These are phyloP conservation scores for Amphiprion clarkii DNA, from an alignment of 2,797 vertebrate species.

Conservation along the genomic window DNA sequence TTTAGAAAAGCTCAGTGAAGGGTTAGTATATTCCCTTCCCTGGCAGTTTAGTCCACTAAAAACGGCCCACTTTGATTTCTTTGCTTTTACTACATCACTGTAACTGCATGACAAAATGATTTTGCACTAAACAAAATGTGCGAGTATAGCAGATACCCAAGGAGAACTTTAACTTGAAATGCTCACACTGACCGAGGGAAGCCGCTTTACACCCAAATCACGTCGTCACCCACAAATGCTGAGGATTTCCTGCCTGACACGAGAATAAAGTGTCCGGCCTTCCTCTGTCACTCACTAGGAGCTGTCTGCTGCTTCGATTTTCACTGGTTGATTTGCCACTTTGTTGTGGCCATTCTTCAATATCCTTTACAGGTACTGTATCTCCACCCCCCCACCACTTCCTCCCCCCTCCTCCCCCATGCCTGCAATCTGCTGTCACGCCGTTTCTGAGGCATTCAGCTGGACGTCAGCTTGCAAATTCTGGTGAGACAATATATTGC, in stretches of 20 bases:
- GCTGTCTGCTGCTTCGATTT: background rate
- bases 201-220: background rate
- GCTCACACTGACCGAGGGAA: background rate
- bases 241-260: background rate
- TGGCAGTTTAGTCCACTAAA: slow-evolving; percentile 19
- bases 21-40: slow-evolving; percentile 17
- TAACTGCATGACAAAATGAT: background rate
- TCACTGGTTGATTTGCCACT: slow-evolving; percentile 14
- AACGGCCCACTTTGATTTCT: background rate
- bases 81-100: background rate
- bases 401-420: background rate
- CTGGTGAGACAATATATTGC: slow-evolving; percentile 22
- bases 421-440: background rate
- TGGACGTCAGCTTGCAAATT: slow-evolving; percentile 20
- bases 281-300: slow-evolving; percentile 8
- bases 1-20: slow-evolving; percentile 15
- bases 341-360: slow-evolving; percentile 8
- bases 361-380: background rate
- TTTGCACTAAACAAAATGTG: background rate
- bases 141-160: background rate
- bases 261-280: background rate
- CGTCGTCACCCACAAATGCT: background rate
- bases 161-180: background rate
- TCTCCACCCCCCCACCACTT: background rate
- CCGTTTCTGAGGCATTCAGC: slow-evolving; percentile 9